A percentile compares a stretch with the other conserved stretches of the same genome.
These are phyloP conservation scores for Heteronetta atricapilla DNA, from an alignment of 2,113 vertebrate species.

Conservation along the genomic window DNA sequence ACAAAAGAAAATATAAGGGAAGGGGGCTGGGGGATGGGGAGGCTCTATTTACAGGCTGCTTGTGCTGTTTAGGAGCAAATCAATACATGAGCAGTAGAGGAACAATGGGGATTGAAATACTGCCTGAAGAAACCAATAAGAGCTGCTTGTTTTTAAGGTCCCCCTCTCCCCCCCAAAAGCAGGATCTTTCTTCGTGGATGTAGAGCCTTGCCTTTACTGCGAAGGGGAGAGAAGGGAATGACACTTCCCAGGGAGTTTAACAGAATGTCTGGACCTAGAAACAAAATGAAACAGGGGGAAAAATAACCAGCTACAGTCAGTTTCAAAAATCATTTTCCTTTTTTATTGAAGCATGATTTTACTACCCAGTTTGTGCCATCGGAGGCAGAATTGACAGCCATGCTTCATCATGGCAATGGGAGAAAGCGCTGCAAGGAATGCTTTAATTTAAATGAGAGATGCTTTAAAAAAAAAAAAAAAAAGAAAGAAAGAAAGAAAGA, in stretches of 20 bases:
- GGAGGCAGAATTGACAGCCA: slow-evolving; percentile 42
- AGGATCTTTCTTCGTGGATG: neutral
- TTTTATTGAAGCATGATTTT: slow-evolving; percentile 59
- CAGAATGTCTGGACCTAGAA: slow-evolving; percentile 27
- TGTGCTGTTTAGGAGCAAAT: slow-evolving; percentile 54
- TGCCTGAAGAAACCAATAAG: slow-evolving; percentile 56
- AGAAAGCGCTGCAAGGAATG: slow-evolving; percentile 36
- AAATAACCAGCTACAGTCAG: slow-evolving; percentile 8
- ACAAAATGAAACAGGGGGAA: neutral
- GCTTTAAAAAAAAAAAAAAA: neutral
- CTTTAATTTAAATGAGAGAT: slow-evolving; percentile 66
- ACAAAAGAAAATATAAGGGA: slow-evolving; percentile 20
- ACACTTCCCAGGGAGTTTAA: neutral
- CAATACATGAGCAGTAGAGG: slow-evolving; percentile 46
- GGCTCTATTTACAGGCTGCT: slow-evolving; percentile 50
- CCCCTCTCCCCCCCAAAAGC: neutral
- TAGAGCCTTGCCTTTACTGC: slow-evolving; percentile 23
- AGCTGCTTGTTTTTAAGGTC: slow-evolving; percentile 19
- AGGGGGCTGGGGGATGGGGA: neutral
- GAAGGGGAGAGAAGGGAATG: neutral
- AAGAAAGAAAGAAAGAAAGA: neutral
- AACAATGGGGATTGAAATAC: slow-evolving; percentile 59
- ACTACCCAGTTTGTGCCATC: neutral
- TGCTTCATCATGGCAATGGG: slow-evolving; percentile 24
- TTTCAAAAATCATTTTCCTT: slow-evolving; percentile 11